These are phyloP conservation scores for Calypte anna DNA, from an alignment of 2,113 vertebrate genomes.

Conservation along the genomic window DNA sequence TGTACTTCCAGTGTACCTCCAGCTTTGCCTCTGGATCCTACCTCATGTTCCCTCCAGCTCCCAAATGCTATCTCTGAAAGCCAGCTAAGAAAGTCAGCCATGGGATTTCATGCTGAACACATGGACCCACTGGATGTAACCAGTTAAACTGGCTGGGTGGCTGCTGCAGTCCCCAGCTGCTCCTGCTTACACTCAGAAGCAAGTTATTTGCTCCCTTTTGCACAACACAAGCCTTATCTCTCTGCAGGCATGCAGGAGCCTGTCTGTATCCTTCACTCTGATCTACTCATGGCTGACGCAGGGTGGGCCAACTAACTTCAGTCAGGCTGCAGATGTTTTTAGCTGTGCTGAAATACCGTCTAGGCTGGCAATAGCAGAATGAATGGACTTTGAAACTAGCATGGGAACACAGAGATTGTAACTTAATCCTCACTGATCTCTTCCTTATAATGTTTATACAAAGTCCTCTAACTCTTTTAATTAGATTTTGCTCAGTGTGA, in stretches of 20 bases:
- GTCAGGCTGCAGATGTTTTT: background rate
- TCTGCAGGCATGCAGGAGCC: background rate
- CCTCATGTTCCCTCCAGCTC: background rate
- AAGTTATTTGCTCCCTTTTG: conserved; percentile 18
- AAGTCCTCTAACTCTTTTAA: background rate
- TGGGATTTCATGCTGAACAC: background rate
- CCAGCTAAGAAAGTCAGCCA: background rate
- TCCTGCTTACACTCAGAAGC: background rate
- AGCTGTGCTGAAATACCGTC: background rate
- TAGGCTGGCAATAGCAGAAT: background rate
- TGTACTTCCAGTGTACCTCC: background rate
- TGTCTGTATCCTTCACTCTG: background rate
- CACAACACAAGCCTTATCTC: conserved; percentile 2
- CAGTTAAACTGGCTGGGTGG: conserved; percentile 21
- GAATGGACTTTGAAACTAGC: background rate
- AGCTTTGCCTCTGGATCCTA: background rate
- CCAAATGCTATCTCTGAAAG: background rate
- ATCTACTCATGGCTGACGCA: background rate
- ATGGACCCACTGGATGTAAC: background rate
- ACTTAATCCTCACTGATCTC: background rate
- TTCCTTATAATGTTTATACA: background rate
- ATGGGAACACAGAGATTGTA: background rate
- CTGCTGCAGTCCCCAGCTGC: background rate
- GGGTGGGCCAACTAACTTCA: background rate
- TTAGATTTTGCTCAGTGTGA: background rate